Evolutionary conservation across 2,888 invertebrate species (phyloP), one percentile per base, ranked within the genome.

Genomic region (Agrenia bidenticulata): DNA sequence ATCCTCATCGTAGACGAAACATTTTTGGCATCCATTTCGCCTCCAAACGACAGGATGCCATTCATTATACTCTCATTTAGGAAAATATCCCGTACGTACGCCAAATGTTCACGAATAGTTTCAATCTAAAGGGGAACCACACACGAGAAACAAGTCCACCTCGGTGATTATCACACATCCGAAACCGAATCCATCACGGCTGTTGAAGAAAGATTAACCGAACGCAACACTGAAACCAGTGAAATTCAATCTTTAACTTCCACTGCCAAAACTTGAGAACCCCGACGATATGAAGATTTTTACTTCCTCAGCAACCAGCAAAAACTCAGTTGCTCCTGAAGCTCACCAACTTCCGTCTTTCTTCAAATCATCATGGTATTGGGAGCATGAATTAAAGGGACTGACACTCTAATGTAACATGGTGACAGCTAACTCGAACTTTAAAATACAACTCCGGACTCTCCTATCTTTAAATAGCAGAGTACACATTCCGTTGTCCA

Each of bases 11-110:
- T 61, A 37, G 27, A 27, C 32, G 51, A 51, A 58, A 50, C 51
- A 37, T 21, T 61, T 64, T 67, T 67, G 67, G 67, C 67, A 67
- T 26, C 11, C 37, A 53, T 54, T 41, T 58, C 59, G 67, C 58
- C 57, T 54, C 37, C 58, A 58, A 61, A 61, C 64, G 64, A 61
- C 62, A 62, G 58, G 41, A 49, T 62, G 42, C 68, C 62, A 64
- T 64, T 64, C 68, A 55, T 68, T 68, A 64, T 57, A 21, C 23
- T 61, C 64, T 67, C 61, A 64, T 67, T 64, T 67, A 60, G 24
- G 56, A 62, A 58, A 61, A 64, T 64, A 56, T 68, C 56, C 61
- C 64, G 62, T 54, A 55, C 41, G 56, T 55, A 27, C 19, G 23
- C 57, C 39, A 57, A 57, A 2, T 39, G 57, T 21, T 42, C 49